Evolutionary conservation across 2,113 vertebrate genomes (phyloP), one percentile per base, ranked within the genome.

Genomic region (Crocuta crocuta): DNA sequence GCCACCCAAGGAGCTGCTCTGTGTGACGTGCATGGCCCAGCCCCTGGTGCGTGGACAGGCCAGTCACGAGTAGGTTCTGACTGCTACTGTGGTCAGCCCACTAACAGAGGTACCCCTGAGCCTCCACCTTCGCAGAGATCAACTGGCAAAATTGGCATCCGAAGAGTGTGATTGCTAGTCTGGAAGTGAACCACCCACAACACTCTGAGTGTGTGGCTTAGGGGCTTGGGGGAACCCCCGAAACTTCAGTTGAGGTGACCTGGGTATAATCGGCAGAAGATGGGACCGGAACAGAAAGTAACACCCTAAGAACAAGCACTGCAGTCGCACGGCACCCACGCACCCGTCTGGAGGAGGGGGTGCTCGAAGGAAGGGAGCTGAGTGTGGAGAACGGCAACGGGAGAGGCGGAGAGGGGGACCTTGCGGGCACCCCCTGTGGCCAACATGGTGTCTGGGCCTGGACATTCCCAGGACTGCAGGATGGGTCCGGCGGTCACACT

Each of bases 21-120:
- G 35, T 33, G 7, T 24, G 6, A 17, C 26, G 66, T 16, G 11
- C 53, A n/a, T 33, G 1, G 26, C n/a, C 9, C 10, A 1, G 28
- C 1, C 26, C 43, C 28, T 16, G 35, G 87, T 33, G 10, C 11
- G 2, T 1, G 9, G 65, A 15, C 5, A 4, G 5, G 28, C 19
- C 50, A 23, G 1, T 4, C 13, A 3, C 24, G 3, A 12, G 61
- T 10, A 23, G 50, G 12, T 45, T 17, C 5, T 9, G 31, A 4
- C 4, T 0, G 4, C 65, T 16, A 4, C 3, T 5, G 8, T 3
- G 21, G 68, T 83, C n/a, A 7, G 85, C 33, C 31, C 11, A 24
- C 19, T 7, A 1, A 66, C 1, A 12, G 11, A 21, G n/a, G 35
- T 9, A 11, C 31, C 35, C 0, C 0, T 6, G 26, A 39, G 48